A percentile compares a stretch with the other conserved stretches of the same genome.
phyloP scores from a whole-genome alignment of 2,797 vertebrate genomes.

The Periparus ater region DNA sequence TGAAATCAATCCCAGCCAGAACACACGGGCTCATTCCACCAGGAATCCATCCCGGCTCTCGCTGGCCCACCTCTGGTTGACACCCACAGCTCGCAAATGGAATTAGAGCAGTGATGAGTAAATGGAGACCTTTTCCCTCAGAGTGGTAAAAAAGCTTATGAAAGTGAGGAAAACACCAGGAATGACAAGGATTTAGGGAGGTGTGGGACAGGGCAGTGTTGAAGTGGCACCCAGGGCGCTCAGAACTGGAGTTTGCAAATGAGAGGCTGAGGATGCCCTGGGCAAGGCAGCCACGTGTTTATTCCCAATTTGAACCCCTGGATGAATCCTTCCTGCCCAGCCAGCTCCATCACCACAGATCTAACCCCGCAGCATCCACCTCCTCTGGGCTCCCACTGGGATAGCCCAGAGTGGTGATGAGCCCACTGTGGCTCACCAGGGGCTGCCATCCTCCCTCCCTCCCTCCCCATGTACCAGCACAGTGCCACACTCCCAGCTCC shows the following conservation, averaged over 20 bases:
- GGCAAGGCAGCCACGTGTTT: fast-evolving
- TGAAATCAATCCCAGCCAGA: neutral
- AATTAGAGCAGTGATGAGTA: neutral
- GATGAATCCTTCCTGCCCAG: neutral
- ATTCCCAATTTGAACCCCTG: neutral
- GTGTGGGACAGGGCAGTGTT: fast-evolving
- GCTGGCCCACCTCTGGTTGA: neutral
- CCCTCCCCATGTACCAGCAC: neutral
- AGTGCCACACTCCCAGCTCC: neutral
- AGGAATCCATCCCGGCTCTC: neutral
- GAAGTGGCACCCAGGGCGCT: neutral
- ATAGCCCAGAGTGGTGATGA: neutral
- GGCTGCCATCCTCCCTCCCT: neutral
- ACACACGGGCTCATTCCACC: fast-evolving
- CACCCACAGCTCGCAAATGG: neutral
- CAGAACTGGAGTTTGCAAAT: neutral
- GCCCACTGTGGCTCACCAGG: neutral
- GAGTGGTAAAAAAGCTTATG: neutral
- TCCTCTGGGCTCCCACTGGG: fast-evolving
- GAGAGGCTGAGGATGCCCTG: neutral
- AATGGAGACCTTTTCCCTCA: neutral
- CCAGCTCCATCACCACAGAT: neutral
- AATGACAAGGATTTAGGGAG: neutral
- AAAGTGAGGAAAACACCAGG: neutral
- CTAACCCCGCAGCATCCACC: neutral